phyloP scores from a whole-genome alignment of 1,140 invertebrate genomes.

The Drosophila arizonae region DNA sequence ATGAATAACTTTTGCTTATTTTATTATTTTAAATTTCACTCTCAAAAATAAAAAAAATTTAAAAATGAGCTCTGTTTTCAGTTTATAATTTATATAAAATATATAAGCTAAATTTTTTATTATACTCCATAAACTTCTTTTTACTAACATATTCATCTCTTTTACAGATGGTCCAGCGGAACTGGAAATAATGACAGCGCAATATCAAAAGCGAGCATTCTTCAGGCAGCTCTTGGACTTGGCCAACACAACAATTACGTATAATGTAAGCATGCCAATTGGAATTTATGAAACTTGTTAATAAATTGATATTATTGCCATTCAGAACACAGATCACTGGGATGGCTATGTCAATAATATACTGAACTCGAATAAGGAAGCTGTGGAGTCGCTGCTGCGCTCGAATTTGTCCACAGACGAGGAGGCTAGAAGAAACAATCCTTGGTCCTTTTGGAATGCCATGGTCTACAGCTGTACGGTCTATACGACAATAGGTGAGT shows the following conservation, averaged over 20 bases:
- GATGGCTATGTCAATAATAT: slow-evolving; percentile 46
- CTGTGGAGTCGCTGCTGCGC: slow-evolving; percentile 55
- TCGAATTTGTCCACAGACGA: slow-evolving; percentile 33
- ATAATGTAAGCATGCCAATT: not conserved
- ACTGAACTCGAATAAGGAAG: slow-evolving; percentile 50
- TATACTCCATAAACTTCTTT: too few species aligned
- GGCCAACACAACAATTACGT: not conserved
- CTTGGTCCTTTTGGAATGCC: slow-evolving; percentile 95
- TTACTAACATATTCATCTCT: too few species aligned
- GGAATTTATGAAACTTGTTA: not conserved
- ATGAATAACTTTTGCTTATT: too few species aligned
- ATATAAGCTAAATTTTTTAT: too few species aligned
- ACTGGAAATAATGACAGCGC: not conserved
- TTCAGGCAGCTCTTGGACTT: not conserved
- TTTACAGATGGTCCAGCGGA: not conserved
- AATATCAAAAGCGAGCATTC: not conserved
- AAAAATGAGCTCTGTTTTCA: too few species aligned
- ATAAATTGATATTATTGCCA: slow-evolving; percentile 17
- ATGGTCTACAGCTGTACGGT: slow-evolving; percentile 96
- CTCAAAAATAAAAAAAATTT: too few species aligned
- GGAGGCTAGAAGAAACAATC: slow-evolving; percentile 70
- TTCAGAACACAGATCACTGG: slow-evolving; percentile 15
- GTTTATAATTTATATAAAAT: too few species aligned
- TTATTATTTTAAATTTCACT: too few species aligned
- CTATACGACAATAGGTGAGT: slow-evolving; percentile 96